These are phyloP conservation scores for Hecatera dysodea DNA, from an alignment of 2,888 invertebrate genomes.

Conservation along the genomic window DNA sequence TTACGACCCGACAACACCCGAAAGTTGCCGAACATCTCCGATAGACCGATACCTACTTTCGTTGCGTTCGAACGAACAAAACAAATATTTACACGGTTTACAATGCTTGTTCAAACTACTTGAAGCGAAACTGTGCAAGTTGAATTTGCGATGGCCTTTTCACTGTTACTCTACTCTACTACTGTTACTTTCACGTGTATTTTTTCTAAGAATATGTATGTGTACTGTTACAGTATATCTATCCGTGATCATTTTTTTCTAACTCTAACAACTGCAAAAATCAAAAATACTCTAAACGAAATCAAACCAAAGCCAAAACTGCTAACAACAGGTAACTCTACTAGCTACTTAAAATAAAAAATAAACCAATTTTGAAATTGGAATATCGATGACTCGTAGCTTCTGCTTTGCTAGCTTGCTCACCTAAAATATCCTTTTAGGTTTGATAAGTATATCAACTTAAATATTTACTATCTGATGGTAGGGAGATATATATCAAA, in stretches of 20 bases:
- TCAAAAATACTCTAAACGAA: too few relatives aligned
- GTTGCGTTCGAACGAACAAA: constrained; percentile 69
- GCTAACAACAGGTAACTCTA: too few relatives aligned
- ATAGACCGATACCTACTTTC: constrained; percentile 68
- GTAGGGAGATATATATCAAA: background rate
- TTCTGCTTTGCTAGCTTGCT: background rate
- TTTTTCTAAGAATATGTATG: constrained; percentile 4
- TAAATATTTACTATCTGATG: background rate
- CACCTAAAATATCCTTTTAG: background rate
- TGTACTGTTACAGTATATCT: too few relatives aligned
- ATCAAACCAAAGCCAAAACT: too few relatives aligned
- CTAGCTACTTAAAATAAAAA: too few relatives aligned
- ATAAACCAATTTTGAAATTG: too few relatives aligned
- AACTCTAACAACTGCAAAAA: too few relatives aligned
- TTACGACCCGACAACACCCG: constrained; percentile 62
- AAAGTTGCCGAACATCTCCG: constrained; percentile 44
- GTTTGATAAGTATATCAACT: background rate
- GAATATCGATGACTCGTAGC: background rate
- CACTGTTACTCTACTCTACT: constrained; percentile 69
- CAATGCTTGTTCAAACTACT: constrained; percentile 75
- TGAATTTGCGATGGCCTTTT: constrained; percentile 69
- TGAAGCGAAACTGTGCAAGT: constrained; percentile 74
- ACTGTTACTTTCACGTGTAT: constrained; percentile 70
- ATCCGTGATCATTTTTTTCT: too few relatives aligned
- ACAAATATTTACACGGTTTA: constrained; percentile 76